Evolutionary conservation across 1,140 invertebrate genomes (phyloP).

Genomic region (Xylocopa sonorina): DNA sequence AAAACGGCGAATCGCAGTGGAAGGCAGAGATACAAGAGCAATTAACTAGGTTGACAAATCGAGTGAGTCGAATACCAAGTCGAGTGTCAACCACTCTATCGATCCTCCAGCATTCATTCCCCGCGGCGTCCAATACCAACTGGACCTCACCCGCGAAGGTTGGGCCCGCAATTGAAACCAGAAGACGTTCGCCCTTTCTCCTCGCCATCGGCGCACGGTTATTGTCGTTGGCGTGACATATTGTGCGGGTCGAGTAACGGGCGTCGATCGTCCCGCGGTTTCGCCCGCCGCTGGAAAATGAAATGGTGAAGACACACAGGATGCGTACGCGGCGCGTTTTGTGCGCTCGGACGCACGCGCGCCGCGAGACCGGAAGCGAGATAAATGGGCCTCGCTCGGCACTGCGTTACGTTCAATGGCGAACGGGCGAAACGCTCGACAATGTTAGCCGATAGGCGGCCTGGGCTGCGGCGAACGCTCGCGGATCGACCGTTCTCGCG

Average conservation of each 20-base stretch:
- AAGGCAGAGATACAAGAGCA: too few relatives aligned
- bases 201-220: background rate
- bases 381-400: conserved; percentile 48
- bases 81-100: background rate
- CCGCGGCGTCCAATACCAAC: background rate
- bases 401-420: conserved; percentile 14
- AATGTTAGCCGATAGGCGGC: conserved; percentile 30
- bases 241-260: conserved; percentile 10
- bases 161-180: background rate
- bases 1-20: too few relatives aligned
- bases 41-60: too few relatives aligned
- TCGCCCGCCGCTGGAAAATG: conserved; percentile 27
- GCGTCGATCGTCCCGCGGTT: background rate
- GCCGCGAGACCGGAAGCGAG: conserved; percentile 45
- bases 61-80: too few relatives aligned
- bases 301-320: conserved; percentile 41
- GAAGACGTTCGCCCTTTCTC: background rate
- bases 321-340: conserved; percentile 34
- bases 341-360: conserved; percentile 1
- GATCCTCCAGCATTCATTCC: background rate
- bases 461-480: background rate
- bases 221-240: background rate
- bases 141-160: background rate
- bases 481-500: background rate
- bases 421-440: conserved; percentile 22